phyloP scores from a whole-genome alignment of 2,113 vertebrate species.

The Anas platyrhynchos region DNA sequence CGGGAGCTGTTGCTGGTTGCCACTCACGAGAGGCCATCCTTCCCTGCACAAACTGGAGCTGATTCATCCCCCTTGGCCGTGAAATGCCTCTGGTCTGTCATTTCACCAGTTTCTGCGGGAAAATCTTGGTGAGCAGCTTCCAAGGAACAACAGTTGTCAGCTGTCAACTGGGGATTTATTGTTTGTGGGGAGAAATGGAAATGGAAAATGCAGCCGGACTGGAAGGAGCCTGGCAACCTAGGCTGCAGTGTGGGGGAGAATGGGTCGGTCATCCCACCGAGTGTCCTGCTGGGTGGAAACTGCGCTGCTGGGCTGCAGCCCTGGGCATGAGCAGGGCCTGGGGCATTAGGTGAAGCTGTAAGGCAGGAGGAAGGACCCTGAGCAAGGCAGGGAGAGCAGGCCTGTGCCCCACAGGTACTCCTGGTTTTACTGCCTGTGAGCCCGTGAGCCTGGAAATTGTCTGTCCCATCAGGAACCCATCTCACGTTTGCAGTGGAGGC shows the following conservation, averaged over 20 bases:
- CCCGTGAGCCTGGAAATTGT: neutral
- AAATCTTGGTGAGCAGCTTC: constrained; percentile 9
- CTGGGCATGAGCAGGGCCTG: too few relatives aligned
- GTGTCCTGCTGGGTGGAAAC: neutral
- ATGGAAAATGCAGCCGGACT: neutral
- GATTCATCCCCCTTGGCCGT: constrained; percentile 36
- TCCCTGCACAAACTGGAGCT: neutral
- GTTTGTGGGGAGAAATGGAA: neutral
- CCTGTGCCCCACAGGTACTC: too few relatives aligned
- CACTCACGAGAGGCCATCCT: neutral
- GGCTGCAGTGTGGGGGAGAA: neutral
- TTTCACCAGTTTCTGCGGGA: neutral
- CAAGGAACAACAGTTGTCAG: neutral
- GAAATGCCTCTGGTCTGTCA: constrained; percentile 34
- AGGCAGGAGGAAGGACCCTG: too few relatives aligned
- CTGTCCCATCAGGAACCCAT: neutral
- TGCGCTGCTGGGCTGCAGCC: too few relatives aligned
- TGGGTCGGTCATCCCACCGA: fast-evolving
- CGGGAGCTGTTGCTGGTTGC: neutral
- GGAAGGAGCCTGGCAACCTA: fast-evolving
- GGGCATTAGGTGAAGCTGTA: too few relatives aligned
- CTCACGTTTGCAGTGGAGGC: fast-evolving
- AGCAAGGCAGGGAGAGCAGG: neutral
- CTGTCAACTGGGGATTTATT: neutral
- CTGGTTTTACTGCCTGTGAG: neutral